phyloP scores from a whole-genome alignment of 2,888 invertebrate species.

The Villa cingulata region DNA sequence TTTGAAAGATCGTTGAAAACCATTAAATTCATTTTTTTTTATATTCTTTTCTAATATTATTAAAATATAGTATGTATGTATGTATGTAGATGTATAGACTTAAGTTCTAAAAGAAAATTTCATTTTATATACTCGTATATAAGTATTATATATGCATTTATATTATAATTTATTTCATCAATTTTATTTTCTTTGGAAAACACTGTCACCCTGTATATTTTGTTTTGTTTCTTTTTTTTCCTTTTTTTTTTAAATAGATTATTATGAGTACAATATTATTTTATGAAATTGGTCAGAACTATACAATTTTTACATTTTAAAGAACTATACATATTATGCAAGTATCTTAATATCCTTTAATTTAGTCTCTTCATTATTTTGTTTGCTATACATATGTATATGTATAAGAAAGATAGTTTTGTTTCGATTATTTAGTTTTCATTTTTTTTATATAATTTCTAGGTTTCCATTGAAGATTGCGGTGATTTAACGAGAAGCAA shows the following conservation, averaged over 20 bases:
- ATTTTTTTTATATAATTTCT: not conserved
- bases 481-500: conserved; percentile 31
- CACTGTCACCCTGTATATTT: conserved; percentile 5
- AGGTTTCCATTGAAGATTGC: conserved; percentile 28
- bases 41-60: too few species aligned
- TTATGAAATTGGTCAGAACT: too few species aligned
- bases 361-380: not conserved
- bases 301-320: too few species aligned
- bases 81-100: conserved; percentile 4
- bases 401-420: too few species aligned
- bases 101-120: conserved; percentile 3
- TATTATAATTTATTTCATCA: not conserved
- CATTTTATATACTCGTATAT: too few species aligned
- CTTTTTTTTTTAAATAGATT: not conserved
- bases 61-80: conserved; percentile 1
- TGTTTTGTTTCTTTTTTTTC: too few species aligned
- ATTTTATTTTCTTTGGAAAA: not conserved
- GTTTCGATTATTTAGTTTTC: too few species aligned
- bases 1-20: conserved; percentile 6
- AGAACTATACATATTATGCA: too few species aligned
- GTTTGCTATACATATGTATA: not conserved
- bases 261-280: too few species aligned
- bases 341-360: not conserved
- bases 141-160: not conserved
- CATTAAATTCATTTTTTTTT: too few species aligned